phyloP scores from a whole-genome alignment of 2,888 invertebrate genomes.

The Cerastis rubricosa region DNA sequence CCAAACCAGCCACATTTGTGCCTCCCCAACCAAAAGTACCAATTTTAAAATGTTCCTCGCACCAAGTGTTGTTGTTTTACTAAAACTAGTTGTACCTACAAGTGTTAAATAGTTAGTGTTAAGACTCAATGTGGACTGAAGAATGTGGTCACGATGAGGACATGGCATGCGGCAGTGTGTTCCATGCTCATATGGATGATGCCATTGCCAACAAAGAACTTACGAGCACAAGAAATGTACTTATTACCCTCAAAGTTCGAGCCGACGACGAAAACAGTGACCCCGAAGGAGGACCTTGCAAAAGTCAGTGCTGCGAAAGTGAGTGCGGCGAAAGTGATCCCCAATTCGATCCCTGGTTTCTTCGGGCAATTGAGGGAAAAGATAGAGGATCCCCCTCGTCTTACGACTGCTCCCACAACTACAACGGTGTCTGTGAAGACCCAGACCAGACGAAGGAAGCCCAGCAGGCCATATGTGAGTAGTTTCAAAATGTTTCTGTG shows the following conservation, averaged over 20 bases:
- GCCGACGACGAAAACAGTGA: constrained; percentile 26
- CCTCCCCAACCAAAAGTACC: constrained; percentile 55
- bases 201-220: constrained; percentile 65
- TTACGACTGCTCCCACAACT: constrained; percentile 5
- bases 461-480: constrained; percentile 61
- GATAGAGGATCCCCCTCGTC: neutral
- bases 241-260: constrained; percentile 65
- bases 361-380: constrained; percentile 64
- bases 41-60: constrained; percentile 55
- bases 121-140: constrained; percentile 45
- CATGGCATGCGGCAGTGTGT: constrained; percentile 73
- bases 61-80: constrained; percentile 34
- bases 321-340: constrained; percentile 70
- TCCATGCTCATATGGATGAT: constrained; percentile 71
- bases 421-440: constrained; percentile 29
- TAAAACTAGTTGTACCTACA: constrained; percentile 18
- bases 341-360: constrained; percentile 73
- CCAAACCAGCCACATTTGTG: constrained; percentile 45
- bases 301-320: constrained; percentile 37
- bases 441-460: constrained; percentile 35
- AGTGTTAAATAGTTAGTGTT: constrained; percentile 63
- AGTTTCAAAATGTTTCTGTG: neutral
- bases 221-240: constrained; percentile 66
- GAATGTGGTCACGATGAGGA: constrained; percentile 72
- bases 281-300: constrained; percentile 56